Conservation (phyloP, 2,888 invertebrate species). For the Dorcus parallelipipedus region DNA sequence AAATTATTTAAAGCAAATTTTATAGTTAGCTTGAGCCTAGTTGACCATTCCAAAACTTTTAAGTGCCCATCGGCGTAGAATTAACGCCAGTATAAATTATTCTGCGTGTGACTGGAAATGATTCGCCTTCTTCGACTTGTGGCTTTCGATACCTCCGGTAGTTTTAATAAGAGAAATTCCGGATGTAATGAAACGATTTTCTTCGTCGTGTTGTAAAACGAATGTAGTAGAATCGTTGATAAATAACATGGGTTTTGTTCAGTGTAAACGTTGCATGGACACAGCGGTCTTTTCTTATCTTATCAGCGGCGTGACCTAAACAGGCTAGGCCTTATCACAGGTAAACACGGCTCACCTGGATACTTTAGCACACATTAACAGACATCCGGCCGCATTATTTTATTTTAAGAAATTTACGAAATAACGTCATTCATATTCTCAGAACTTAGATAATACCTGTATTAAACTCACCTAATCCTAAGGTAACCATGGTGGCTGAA, state of each 20-base stretch:
- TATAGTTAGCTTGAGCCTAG: background rate
- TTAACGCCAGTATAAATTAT: no score
- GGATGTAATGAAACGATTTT: background rate
- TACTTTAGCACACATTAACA: slow-evolving; percentile 23
- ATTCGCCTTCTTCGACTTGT: no score
- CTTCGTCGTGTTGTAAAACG: background rate
- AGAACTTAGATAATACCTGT: background rate
- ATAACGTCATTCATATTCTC: background rate
- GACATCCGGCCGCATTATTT: slow-evolving; percentile 15
- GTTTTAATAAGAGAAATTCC: no score
- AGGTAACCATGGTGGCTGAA: no score
- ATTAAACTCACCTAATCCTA: no score
- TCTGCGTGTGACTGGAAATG: no score
- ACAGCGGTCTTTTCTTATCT: slow-evolving; percentile 28
- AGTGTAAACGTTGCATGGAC: slow-evolving; percentile 12
- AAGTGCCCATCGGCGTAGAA: background rate
- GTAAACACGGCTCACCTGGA: slow-evolving; percentile 36
- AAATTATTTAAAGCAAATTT: background rate
- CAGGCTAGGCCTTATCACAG: slow-evolving; percentile 29
- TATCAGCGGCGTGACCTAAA: slow-evolving; percentile 32
- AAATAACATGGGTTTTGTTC: slow-evolving; percentile 2
- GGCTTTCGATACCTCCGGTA: no score
- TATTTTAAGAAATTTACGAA: slow-evolving; percentile 2
- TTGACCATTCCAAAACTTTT: background rate
- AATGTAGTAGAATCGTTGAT: background rate